These are phyloP conservation scores for Trissonchulus sp. DNA, from an alignment of 2,888 invertebrate species.

Conservation along the genomic window DNA sequence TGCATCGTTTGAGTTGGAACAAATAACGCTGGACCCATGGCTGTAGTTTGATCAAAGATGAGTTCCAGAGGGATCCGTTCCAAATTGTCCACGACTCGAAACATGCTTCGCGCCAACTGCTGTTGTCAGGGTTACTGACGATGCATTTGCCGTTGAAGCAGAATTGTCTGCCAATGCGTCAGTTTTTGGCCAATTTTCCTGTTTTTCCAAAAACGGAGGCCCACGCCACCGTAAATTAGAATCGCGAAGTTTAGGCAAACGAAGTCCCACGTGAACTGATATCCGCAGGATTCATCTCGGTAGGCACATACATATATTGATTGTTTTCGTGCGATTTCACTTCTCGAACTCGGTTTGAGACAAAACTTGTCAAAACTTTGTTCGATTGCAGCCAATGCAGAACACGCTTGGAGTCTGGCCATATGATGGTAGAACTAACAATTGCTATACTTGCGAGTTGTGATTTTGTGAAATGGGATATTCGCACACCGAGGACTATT, in stretches of 20 bases:
- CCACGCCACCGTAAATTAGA: slow-evolving; percentile 1
- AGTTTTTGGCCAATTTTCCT: too few species aligned
- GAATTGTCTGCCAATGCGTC: too few species aligned
- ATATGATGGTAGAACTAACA: slow-evolving; percentile 30
- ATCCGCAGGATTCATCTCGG: slow-evolving; percentile 11
- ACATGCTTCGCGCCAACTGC: too few species aligned
- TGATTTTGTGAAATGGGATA: slow-evolving; percentile 26
- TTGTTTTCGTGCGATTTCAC: neutral
- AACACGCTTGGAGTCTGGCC: slow-evolving; percentile 37
- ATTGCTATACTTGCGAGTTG: too few species aligned
- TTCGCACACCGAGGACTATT: slow-evolving; percentile 32
- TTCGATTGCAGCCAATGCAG: slow-evolving; percentile 41
- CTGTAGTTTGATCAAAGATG: too few species aligned
- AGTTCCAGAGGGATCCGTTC: too few species aligned
- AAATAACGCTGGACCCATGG: too few species aligned
- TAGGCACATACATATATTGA: neutral
- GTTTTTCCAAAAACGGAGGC: too few species aligned
- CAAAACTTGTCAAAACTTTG: neutral
- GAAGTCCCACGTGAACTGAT: neutral
- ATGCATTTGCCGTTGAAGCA: too few species aligned
- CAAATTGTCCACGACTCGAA: too few species aligned
- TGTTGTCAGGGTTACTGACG: too few species aligned
- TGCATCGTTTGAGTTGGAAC: too few species aligned
- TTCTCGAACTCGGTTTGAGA: slow-evolving; percentile 14
- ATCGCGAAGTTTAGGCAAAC: neutral